A percentile compares a stretch with the other conserved stretches of the same genome.
Conservation (phyloP, 2,888 invertebrate genomes). For the Volucella bombylans region DNA sequence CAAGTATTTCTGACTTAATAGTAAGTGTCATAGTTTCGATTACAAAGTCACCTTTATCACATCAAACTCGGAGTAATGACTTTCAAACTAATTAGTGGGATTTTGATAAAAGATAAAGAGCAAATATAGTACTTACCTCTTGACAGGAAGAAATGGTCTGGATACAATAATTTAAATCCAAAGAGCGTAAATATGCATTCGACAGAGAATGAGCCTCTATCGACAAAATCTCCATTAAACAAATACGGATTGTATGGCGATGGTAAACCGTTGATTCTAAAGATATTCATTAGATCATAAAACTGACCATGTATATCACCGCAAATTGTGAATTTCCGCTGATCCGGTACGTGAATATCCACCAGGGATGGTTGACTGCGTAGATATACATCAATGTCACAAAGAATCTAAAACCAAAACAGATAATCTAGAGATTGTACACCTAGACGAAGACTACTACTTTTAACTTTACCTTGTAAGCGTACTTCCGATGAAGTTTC, state of each 20-base stretch:
- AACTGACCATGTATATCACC: constrained; percentile 99
- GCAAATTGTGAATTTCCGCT: constrained; percentile 97
- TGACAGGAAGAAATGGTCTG: constrained; percentile 98
- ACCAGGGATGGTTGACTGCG: constrained; percentile 93
- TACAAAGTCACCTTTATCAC: too few species aligned
- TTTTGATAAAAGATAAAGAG: neutral
- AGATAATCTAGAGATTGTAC: neutral
- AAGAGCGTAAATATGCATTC: constrained; percentile 99
- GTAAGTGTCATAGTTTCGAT: too few species aligned
- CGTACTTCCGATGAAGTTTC: constrained; percentile 97
- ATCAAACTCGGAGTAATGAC: neutral
- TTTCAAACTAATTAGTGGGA: neutral
- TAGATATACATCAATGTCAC: constrained; percentile 93
- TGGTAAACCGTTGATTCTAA: constrained; percentile 97
- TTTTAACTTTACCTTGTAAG: constrained; percentile 89
- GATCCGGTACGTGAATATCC: constrained; percentile 92
- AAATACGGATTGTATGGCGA: constrained; percentile 97
- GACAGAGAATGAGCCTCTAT: constrained; percentile 99
- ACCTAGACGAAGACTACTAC: neutral
- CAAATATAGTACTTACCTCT: constrained; percentile 88
- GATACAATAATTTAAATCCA: constrained; percentile 97
- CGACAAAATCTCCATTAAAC: constrained; percentile 99
- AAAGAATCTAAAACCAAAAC: constrained; percentile 87
- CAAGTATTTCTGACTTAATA: too few species aligned
- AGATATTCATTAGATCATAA: constrained; percentile 99